Evolutionary conservation across 2,113 vertebrate species (phyloP), one percentile per base, ranked within the genome.

Genomic region (Narcine bancroftii): DNA sequence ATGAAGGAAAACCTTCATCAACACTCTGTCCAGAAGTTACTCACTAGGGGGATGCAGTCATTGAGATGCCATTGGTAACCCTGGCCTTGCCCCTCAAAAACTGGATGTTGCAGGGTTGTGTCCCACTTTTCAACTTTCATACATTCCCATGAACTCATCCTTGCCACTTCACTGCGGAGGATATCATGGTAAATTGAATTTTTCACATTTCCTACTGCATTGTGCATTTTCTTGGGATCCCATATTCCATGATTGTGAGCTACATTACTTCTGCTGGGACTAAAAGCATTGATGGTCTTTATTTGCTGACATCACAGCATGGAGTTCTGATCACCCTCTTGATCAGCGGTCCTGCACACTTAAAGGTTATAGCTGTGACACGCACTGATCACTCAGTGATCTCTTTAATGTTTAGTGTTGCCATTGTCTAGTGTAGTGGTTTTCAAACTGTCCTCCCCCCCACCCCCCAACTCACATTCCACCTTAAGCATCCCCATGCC

Each of bases 21-120:
- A 83, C 79, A 83, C 79, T 53, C 79, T 83, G 26, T 83, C 45
- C 17, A 24, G 81, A n/a, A 60, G 50, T 87, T 87, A 60, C 17
- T 1, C n/a, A 36, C 17, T 19, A 6, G 53, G 29, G 53, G 45
- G 6, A 33, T 83, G 47, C 53, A 10, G 79, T 83, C 26, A 53
- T 33, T 21, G 53, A 60, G 33, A n/a, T 13, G 36, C 33, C 15
- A 36, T 33, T 13, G 15, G 5, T 60, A 36, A 87, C 53, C 56
- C 4, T 36, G 9, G 33, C 50, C 29, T 53, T 87, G n/a, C n/a
- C 81, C 56, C 9, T 87, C 33, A 4, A n/a, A n/a, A 26, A 3
- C 7, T 11, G 47, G 24, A 1, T n/a, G 69, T 6, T 72, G 69
- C 10, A 29, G 26, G 69, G 9, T 26, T 33, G 26, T 33, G 26